Base-by-base conservation (phyloP, 2,888 invertebrate species). In the Ennomos quercinarius region DNA sequence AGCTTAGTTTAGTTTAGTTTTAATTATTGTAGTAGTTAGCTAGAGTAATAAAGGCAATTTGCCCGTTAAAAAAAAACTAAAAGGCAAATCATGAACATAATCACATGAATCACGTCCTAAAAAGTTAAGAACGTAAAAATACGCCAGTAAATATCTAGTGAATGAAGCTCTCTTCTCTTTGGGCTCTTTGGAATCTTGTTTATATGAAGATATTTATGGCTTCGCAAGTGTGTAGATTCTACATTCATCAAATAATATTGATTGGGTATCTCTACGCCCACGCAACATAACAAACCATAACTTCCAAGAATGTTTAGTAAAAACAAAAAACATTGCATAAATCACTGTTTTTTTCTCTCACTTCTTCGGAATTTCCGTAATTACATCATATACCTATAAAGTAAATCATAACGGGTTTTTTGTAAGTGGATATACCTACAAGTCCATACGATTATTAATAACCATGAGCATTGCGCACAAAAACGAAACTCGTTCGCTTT, bases 161-260 rank as follows among this genome's bases (percentile, higher is more conserved):
- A 52, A 50, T 58, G 44, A 46, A 59, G 45, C 10, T 40, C 41
- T 35, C 40, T n/a, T n/a, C n/a, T n/a, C n/a, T n/a, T n/a, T n/a
- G n/a, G n/a, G n/a, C n/a, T n/a, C n/a, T 34, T 12, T 40, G 49
- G 43, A 47, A 61, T 53, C 38, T 57, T 42, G 42, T 51, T 41
- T 59, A 48, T 38, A 39, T 36, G 40, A 10, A 27, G 9, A 60
- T 47, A 61, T 63, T 50, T 51, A 57, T 60, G 12, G 39, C 39
- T 61, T 48, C 17, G 40, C 56, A 58, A 39, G 44, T 40, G 38
- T 36, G 40, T 54, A 52, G 8, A 46, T 39, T 45, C 13, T 43
- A 39, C 47, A 61, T 67, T 52, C 51, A 64, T 63, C 50, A 64
- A 65, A 66, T 62, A 27, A 59, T 56, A 63, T 60, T 52, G 62